phyloP scores from a whole-genome alignment of 2,888 invertebrate species.

The Cheilosia soror region DNA sequence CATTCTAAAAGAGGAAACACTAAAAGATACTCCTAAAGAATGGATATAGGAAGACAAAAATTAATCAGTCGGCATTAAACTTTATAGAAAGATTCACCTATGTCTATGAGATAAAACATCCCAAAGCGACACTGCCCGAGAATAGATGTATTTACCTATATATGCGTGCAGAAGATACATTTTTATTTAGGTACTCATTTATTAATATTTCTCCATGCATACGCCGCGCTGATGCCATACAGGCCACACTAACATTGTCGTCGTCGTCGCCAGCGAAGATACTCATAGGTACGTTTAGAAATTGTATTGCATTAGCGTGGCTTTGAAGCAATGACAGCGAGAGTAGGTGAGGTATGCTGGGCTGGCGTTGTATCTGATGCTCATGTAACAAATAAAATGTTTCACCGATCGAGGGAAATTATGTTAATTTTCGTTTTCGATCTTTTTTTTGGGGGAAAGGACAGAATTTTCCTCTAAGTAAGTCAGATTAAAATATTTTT shows the following conservation, averaged over 20 bases:
- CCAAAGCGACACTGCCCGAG: conserved; percentile 49
- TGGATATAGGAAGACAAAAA: conserved; percentile 48
- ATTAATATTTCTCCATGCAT: conserved; percentile 58
- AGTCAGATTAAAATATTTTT: conserved; percentile 72
- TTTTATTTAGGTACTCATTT: conserved; percentile 72
- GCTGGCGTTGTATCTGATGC: neutral
- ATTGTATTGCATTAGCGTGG: neutral
- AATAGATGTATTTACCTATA: conserved; percentile 59
- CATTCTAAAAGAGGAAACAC: conserved; percentile 26
- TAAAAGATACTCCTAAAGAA: conserved; percentile 23
- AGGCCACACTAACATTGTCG: conserved; percentile 38
- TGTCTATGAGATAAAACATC: conserved; percentile 66
- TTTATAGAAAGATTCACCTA: conserved; percentile 70
- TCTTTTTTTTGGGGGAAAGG: neutral
- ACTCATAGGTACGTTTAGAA: neutral
- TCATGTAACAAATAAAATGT: conserved; percentile 34
- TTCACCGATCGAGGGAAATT: conserved; percentile 61
- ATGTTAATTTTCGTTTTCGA: conserved; percentile 65
- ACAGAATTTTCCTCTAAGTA: conserved; percentile 46
- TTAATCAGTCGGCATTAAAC: conserved; percentile 72
- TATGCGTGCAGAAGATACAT: neutral
- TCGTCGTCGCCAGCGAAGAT: conserved; percentile 30
- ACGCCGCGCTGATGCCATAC: too few relatives aligned
- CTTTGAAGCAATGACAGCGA: conserved; percentile 48
- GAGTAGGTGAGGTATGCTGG: neutral